These are phyloP conservation scores for Agapetus fuscipes DNA, from an alignment of 2,888 invertebrate species.

Conservation along the genomic window DNA sequence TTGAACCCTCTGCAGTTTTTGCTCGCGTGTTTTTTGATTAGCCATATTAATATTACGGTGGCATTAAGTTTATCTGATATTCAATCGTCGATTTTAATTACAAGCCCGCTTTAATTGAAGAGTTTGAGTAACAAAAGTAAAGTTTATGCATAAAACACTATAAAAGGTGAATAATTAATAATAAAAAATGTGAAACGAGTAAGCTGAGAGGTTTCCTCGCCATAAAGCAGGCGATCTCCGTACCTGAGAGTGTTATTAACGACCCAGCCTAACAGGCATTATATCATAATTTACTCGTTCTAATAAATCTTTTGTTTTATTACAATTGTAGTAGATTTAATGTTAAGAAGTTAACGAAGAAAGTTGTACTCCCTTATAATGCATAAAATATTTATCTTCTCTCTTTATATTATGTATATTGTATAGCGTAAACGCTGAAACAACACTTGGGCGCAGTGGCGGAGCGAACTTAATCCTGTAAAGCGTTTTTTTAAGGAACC, in stretches of 20 bases:
- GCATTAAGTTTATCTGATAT: no score
- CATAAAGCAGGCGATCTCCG: not conserved
- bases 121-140: no score
- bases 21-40: no score
- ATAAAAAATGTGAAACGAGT: conserved; percentile 4
- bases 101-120: no score
- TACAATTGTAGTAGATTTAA: conserved; percentile 19
- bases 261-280: conserved; percentile 9
- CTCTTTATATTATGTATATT: conserved; percentile 21
- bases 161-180: conserved; percentile 12
- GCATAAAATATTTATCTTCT: conserved; percentile 21
- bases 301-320: conserved; percentile 21
- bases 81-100: no score
- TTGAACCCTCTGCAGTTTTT: no score
- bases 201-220: conserved; percentile 1
- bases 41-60: no score
- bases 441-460: no score
- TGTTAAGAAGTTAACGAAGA: conserved; percentile 19
- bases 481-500: no score
- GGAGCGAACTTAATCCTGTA: no score
- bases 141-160: conserved; percentile 5
- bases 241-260: conserved; percentile 3
- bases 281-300: conserved; percentile 19
- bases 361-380: conserved; percentile 16
- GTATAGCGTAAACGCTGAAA: conserved; percentile 19